Evolutionary conservation across 2,888 invertebrate genomes (phyloP), one percentile per base, ranked within the genome.

Genomic region (Drosophila paracracens): DNA sequence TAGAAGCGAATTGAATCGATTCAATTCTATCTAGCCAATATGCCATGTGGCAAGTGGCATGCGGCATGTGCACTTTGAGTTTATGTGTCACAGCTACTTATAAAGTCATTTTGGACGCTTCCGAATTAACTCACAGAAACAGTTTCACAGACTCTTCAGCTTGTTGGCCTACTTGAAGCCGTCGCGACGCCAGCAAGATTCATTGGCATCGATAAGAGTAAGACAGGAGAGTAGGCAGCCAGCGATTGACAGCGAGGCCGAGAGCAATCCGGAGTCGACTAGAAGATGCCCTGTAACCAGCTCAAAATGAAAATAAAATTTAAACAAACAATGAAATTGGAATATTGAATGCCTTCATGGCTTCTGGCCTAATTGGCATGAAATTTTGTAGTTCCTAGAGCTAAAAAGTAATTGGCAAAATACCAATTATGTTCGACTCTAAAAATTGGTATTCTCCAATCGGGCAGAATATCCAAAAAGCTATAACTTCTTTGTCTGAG

Each of bases 31-130:
- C 68, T 72, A 10, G 40, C 43, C 51, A 52, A 38, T 38, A 21
- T 38, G 70, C 38, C 38, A 57, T 35, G 70, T n/a, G 56, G 25
- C 61, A 48, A 18, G 53, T 7, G 27, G 38, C 67, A 61, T 36
- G 70, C 31, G 65, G 25, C 51, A 48, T 50, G 60, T 46, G 43
- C 50, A 58, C 43, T 59, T 53, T 38, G 54, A 38, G 60, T 62
- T 83, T 75, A 89, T 89, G 66, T 76, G 71, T 68, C 66, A 66
- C 89, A 89, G 89, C 87, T 79, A 81, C 76, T 87, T 87, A 87
- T 87, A 81, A 83, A 90, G 89, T 77, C 89, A 90, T 87, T 90
- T 74, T 51, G 64, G 64, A 46, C 64, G 43, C 64, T 59, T 36
- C 35, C 43, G 73, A 83, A 81, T 83, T 73, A 81, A 73, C 81